These are phyloP conservation scores for Ceratina australensis DNA, from an alignment of 1,140 invertebrate species.

Conservation along the genomic window DNA sequence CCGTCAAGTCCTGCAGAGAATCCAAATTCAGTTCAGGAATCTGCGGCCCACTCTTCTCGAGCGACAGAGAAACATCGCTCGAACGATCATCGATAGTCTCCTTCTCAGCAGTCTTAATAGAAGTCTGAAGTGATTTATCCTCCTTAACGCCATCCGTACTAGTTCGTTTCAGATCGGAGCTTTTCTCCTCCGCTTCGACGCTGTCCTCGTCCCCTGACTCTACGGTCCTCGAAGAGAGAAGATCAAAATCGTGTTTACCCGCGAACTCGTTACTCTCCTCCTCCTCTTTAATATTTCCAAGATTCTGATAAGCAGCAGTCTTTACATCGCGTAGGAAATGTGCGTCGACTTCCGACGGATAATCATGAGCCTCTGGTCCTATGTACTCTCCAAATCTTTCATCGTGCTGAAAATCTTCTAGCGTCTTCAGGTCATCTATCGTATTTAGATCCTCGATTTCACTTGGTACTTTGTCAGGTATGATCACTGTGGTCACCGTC, in stretches of 20 bases:
- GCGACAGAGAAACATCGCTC: conserved; percentile 33
- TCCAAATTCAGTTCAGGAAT: conserved; percentile 75
- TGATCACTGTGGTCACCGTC: conserved; percentile 74
- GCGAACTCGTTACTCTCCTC: conserved; percentile 43
- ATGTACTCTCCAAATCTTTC: conserved; percentile 21
- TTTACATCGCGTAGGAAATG: conserved; percentile 61
- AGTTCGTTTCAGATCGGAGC: conserved; percentile 57
- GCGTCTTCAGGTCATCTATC: too few species aligned
- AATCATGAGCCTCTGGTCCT: conserved; percentile 6
- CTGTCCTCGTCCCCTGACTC: background rate
- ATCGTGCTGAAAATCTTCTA: background rate
- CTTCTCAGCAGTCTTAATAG: conserved; percentile 28
- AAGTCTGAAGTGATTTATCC: too few species aligned
- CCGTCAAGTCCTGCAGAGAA: conserved; percentile 72
- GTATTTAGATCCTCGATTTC: background rate
- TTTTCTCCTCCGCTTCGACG: background rate
- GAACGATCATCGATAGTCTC: conserved; percentile 59
- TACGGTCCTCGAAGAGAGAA: background rate
- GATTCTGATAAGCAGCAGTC: conserved; percentile 63
- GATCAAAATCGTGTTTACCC: background rate
- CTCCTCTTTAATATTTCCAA: conserved; percentile 70
- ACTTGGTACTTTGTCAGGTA: conserved; percentile 63
- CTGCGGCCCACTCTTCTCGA: conserved; percentile 61
- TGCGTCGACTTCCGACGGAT: conserved; percentile 33
- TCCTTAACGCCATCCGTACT: too few species aligned